A percentile compares a stretch with the other conserved stretches of the same genome.
Evolutionary conservation across 2,113 vertebrate genomes (phyloP).

Genomic region (Labeo rohita): DNA sequence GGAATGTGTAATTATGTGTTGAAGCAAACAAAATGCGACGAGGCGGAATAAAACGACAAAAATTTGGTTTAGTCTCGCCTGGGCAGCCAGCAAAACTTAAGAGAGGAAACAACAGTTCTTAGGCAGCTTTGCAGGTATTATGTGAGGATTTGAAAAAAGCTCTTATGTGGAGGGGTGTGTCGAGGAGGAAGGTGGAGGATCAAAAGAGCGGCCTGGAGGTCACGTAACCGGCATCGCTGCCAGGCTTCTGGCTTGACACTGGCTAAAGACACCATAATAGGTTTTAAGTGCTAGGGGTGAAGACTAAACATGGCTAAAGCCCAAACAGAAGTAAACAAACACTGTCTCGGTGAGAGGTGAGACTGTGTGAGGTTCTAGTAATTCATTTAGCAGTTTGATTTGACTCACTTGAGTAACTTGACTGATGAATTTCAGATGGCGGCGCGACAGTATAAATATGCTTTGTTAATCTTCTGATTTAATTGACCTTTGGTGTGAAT

Average conservation of each 20-base stretch:
- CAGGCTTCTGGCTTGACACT: slow-evolving; percentile 5
- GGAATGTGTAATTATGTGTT: neutral
- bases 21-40: neutral
- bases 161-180: neutral
- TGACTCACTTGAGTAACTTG: neutral
- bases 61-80: neutral
- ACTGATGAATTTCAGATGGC: slow-evolving; percentile 31
- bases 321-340: slow-evolving; percentile 12
- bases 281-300: neutral
- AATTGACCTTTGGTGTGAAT: slow-evolving; percentile 37
- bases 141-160: slow-evolving; percentile 39
- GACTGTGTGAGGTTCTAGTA: neutral
- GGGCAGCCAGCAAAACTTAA: neutral
- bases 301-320: neutral
- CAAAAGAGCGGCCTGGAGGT: neutral
- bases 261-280: slow-evolving; percentile 1
- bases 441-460: slow-evolving; percentile 1
- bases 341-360: neutral
- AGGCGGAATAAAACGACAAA: neutral
- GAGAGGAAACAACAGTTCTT: slow-evolving; percentile 8
- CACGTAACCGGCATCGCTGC: neutral
- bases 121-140: slow-evolving; percentile 52
- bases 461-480: slow-evolving; percentile 29
- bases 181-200: neutral
- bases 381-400: neutral